phyloP scores from a whole-genome alignment of 2,888 invertebrate species.

The Tortrix viridana region DNA sequence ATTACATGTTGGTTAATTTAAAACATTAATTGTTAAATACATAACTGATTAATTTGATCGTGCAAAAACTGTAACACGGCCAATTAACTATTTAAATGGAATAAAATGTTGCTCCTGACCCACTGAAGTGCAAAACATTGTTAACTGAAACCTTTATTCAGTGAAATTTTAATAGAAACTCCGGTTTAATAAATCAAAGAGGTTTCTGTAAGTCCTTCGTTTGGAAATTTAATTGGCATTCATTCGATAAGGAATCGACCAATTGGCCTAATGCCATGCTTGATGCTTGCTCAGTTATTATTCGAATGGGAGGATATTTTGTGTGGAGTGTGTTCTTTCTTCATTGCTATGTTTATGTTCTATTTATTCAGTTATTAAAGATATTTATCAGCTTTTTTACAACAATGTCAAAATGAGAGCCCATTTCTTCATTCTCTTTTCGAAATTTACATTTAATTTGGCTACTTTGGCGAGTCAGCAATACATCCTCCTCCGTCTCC shows the following conservation, averaged over 20 bases:
- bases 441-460: too few species aligned
- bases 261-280: slow-evolving; percentile 63
- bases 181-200: slow-evolving; percentile 9
- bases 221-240: slow-evolving; percentile 15
- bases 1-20: too few species aligned
- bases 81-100: neutral
- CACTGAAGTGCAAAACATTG: slow-evolving; percentile 6
- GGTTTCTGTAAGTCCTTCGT: neutral
- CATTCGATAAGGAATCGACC: slow-evolving; percentile 47
- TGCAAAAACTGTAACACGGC: neutral
- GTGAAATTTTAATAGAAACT: neutral
- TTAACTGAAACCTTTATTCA: slow-evolving; percentile 11
- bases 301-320: neutral
- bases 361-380: too few species aligned
- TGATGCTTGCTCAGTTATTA: slow-evolving; percentile 53
- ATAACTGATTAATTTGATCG: neutral
- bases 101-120: neutral
- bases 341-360: neutral
- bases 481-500: too few species aligned
- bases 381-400: too few species aligned
- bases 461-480: too few species aligned
- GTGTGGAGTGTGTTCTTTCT: neutral
- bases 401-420: too few species aligned
- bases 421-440: too few species aligned
- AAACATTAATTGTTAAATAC: too few species aligned